Evolutionary conservation across 64 coral and sea anemone genomes (phyloP), one percentile per base, ranked within the genome.

Genomic region (Montipora cactus): DNA sequence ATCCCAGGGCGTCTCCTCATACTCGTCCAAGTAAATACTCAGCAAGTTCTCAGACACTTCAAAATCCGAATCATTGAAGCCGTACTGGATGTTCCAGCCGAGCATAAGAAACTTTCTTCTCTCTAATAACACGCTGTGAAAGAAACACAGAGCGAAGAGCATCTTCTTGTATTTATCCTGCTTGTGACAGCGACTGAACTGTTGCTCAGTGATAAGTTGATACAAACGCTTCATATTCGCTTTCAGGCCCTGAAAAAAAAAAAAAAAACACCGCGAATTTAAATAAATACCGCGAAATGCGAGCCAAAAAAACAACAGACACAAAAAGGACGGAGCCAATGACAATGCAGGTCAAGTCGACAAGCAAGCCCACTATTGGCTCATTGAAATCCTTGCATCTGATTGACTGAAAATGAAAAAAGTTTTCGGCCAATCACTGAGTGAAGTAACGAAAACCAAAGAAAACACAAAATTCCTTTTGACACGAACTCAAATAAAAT

Each of bases 111-210:
- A 99, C 67, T 99, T 99, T 15, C 95, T 79, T 55, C 98, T 88
- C 80, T 99, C 98, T 14, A 99, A 82, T 55, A 99, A 82, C 46
- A 99, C 98, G 16, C 94, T 96, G 75, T 99, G 98, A 81, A 99
- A 99, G 76, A 99, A 99, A 80, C 98, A 99, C 86, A 99, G 79
- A 66, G 94, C 72, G 80, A 99, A 99, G 19, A 99, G 77, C 18
- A 99, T 84, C 79, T 99, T 99, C 90, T 96, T 99, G 92, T 99
- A 99, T 28, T 99, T 99, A 53, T 99, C 98, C 75, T 99, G 98
- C 49, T 96, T 99, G 74, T 99, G 98, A 45, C 98, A 96, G 19
- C 98, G 95, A 22, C 20, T 76, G 58, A 99, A 99, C 75, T 99
- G 98, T 46, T 99, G 98, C 7, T 99, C 98, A 1, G 98, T 99